These are phyloP conservation scores for Athalia circularis DNA, from an alignment of 2,888 invertebrate genomes.

Conservation along the genomic window DNA sequence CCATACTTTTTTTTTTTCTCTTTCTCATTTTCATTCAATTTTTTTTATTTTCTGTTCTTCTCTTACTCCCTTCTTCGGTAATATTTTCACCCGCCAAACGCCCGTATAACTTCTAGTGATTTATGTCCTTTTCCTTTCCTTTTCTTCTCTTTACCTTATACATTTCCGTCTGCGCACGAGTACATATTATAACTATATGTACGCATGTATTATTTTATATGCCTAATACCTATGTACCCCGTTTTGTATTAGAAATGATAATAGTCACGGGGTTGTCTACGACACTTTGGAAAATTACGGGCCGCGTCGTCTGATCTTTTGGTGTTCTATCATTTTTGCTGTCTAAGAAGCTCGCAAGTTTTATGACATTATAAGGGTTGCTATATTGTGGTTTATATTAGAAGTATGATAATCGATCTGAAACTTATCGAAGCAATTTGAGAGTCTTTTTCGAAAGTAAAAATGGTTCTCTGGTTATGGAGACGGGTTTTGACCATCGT, in stretches of 20 bases:
- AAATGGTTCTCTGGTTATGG: too few relatives aligned
- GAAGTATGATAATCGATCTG: too few relatives aligned
- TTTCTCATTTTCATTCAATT: neutral
- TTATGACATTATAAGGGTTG: neutral
- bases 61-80: neutral
- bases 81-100: constrained; percentile 15
- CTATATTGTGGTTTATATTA: too few relatives aligned
- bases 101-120: constrained; percentile 11
- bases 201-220: too few relatives aligned
- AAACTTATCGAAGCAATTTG: too few relatives aligned
- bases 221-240: neutral
- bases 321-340: constrained; percentile 22
- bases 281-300: constrained; percentile 40
- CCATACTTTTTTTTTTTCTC: neutral
- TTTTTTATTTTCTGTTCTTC: constrained; percentile 1
- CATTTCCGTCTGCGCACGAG: neutral
- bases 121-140: neutral
- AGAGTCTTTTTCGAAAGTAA: too few relatives aligned
- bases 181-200: too few relatives aligned
- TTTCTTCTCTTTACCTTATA: neutral
- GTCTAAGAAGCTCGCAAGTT: neutral
- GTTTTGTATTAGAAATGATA: constrained; percentile 30
- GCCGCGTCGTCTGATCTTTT: constrained; percentile 14
- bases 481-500: too few relatives aligned
- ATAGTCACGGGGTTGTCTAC: constrained; percentile 24